Evolutionary conservation across 2,888 invertebrate genomes (phyloP), one percentile per base, ranked within the genome.

Genomic region (Cerastis rubricosa): DNA sequence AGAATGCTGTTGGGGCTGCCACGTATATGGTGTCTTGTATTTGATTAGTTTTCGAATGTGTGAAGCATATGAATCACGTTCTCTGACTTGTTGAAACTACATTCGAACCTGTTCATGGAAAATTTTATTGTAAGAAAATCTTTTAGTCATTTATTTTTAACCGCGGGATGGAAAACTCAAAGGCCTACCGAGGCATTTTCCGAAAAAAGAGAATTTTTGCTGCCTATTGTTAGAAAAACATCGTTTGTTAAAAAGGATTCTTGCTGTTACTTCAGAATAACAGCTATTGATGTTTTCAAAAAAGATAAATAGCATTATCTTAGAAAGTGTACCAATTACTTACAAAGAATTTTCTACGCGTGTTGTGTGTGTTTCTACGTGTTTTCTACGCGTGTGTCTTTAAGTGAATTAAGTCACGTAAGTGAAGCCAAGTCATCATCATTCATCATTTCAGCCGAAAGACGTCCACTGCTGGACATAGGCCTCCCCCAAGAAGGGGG

Each of bases 121-220:
- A 29, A 66, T n/a, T 2, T 17, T 22, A 4, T 9, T 47, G 11
- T 6, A 14, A 25, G 14, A 17, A 70, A 63, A 19, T 0, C 17
- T 45, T 51, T 35, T 49, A n/a, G 29, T 29, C 7, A 29, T 59
- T 8, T 11, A n/a, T 45, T 54, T 54, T 22, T 45, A 54, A 25
- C 35, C 25, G 19, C 14, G n/a, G n/a, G n/a, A n/a, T n/a, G 22
- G 5, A 78, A 35, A 69, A 78, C n/a, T 51, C 29, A 78, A 76
- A 59, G 19, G 19, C 11, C 65, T 49, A 25, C n/a, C 19, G 19
- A 29, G 40, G 17, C 43, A 4, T 45, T 49, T 45, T 17, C 2
- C 1, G 9, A 22, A 51, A 78, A 67, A 5, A 78, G n/a, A 45
- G 2, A 61, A 25, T 35, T 67, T 14, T 45, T 73, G 61, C 7